Evolutionary conservation across 2,888 invertebrate genomes (phyloP), one percentile per base, ranked within the genome.

Genomic region (Cephus pygmeus): DNA sequence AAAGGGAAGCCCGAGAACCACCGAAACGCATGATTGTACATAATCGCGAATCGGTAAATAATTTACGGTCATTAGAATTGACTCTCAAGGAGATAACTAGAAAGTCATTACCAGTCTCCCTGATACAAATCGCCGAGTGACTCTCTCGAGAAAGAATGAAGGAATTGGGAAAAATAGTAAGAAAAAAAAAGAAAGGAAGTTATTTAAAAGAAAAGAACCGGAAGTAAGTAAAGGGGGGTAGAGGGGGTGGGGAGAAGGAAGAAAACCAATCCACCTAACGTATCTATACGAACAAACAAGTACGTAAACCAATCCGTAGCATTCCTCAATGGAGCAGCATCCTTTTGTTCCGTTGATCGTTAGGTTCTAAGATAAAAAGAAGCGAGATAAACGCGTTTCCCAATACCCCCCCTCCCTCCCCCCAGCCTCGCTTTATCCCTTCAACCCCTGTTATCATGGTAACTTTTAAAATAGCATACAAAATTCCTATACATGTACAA

Each of bases 21-120:
- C 83, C 86, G 87, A 84, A 82, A 86, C 86, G 86, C 84, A 83
- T 87, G 87, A 87, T 88, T 83, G 84, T 83, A 79, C 78, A 81
- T 86, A 84, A 86, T 86, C 83, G 84, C 85, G 84, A 86, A 85
- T 82, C 79, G 78, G 78, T 69, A 69, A 79, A 4, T 15, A 69
- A 69, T 40, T 68, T 68, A 31, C 33, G 76, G 75, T 68, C 34
- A 23, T 71, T 30, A 71, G 23, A 15, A 56, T 56, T 56, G 23
- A 71, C 15, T 30, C 15, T 71, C 30, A 34, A 34, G 71, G 71
- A 33, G 71, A 71, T 71, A 71, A 71, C 11, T 34, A 23, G 23
- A 34, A 11, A 71, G 33, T 34, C 12, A 71, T 34, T 71, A 23
- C 23, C 33, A 56, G 40, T 56, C 23, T 9, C 1, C 23, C 15